Conservation (phyloP, 1,140 invertebrate species). For the Drosophila baimaii region DNA sequence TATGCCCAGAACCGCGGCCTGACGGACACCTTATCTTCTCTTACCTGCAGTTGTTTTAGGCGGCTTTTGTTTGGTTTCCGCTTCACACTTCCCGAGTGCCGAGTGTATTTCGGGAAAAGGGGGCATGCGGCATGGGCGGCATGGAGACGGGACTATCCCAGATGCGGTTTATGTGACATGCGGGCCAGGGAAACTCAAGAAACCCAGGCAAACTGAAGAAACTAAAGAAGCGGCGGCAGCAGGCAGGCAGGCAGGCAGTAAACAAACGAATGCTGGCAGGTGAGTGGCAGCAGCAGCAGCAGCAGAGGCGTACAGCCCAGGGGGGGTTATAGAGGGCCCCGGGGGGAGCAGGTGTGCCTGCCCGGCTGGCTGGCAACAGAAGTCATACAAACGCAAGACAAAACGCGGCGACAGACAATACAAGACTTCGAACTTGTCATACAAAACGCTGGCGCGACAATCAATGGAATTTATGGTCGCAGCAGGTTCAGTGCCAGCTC, state of each 20-base stretch:
- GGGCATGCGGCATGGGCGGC: not conserved
- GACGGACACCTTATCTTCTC: conserved; percentile 51
- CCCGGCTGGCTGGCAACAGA: conserved; percentile 62
- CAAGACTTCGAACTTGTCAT: conserved; percentile 74
- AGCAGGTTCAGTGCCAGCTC: conserved; percentile 43
- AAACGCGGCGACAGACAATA: conserved; percentile 51
- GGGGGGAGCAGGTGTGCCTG: conserved; percentile 20
- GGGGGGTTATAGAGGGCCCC: conserved; percentile 12
- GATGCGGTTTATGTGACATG: conserved; percentile 80
- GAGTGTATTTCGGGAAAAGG: conserved; percentile 2
- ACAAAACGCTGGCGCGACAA: conserved; percentile 76
- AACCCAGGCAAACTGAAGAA: conserved; percentile 32
- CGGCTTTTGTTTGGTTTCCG: conserved; percentile 82
- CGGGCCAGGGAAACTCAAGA: conserved; percentile 61
- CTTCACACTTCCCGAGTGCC: conserved; percentile 72
- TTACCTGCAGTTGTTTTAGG: conserved; percentile 79
- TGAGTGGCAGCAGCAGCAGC: conserved; percentile 68
- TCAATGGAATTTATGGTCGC: conserved; percentile 78
- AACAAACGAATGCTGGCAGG: conserved; percentile 69
- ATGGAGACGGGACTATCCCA: conserved; percentile 18
- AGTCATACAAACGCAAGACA: conserved; percentile 76
- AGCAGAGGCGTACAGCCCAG: conserved; percentile 13
- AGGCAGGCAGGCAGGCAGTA: conserved; percentile 43
- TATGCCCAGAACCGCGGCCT: conserved; percentile 34
- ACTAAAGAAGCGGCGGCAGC: conserved; percentile 35